phyloP scores from a whole-genome alignment of 2,113 vertebrate genomes.

The Anoura caudifer region DNA sequence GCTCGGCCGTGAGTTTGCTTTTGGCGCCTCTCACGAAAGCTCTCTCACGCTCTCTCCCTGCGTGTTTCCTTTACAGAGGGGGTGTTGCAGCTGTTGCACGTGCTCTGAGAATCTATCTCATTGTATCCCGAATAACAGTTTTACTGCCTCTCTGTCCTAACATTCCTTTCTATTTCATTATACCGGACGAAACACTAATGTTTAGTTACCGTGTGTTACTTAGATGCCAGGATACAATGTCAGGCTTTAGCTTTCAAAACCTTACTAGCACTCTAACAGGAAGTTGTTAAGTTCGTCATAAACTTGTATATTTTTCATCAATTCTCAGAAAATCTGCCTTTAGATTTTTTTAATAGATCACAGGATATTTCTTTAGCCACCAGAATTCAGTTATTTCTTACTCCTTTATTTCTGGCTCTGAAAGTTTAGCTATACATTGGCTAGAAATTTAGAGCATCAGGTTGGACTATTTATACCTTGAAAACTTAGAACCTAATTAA shows the following conservation, averaged over 20 bases:
- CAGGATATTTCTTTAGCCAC: neutral
- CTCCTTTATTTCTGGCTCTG: neutral
- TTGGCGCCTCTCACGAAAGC: neutral
- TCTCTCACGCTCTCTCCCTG: neutral
- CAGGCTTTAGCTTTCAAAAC: neutral
- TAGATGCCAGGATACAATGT: neutral
- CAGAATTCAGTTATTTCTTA: slow-evolving; percentile 2
- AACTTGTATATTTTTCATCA: neutral
- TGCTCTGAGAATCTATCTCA: neutral
- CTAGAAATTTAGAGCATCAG: neutral
- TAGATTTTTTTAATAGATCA: neutral
- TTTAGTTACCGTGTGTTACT: neutral
- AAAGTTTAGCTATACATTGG: neutral
- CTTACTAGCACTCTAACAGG: neutral
- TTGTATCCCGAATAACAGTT: neutral
- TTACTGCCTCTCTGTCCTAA: neutral
- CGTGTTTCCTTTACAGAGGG: neutral
- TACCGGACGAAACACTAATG: neutral
- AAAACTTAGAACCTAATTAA: slow-evolving; percentile 1
- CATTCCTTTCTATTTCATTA: neutral
- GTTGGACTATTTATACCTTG: neutral
- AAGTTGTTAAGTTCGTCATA: neutral
- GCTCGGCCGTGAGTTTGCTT: neutral
- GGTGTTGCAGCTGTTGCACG: neutral
- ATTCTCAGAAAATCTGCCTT: neutral